Base-by-base conservation (phyloP, 2,888 invertebrate species). In the Osedax frankpressi region DNA sequence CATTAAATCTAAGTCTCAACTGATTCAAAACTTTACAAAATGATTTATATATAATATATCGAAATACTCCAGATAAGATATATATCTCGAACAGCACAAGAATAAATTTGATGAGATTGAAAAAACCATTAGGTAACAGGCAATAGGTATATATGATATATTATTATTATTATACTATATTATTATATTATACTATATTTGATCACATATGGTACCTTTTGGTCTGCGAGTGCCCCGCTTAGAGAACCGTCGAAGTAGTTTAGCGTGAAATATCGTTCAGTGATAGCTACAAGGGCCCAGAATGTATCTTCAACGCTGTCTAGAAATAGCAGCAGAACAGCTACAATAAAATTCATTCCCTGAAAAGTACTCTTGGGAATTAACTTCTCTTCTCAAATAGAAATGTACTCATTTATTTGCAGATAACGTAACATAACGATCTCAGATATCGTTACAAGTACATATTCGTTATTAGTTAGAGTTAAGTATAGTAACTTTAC, bases 51-150 rank as follows among this genome's bases (percentile, higher is more conserved):
- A n/a, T n/a, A n/a, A n/a, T n/a, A n/a, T n/a, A n/a, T n/a, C n/a
- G n/a, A n/a, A n/a, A n/a, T n/a, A n/a, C n/a, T n/a, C n/a, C n/a
- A n/a, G n/a, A n/a, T n/a, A n/a, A n/a, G n/a, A n/a, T n/a, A n/a
- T n/a, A n/a, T n/a, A n/a, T n/a, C n/a, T n/a, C n/a, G n/a, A n/a
- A 86, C 86, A 1, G 87, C 87, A 1, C 87, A 84, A 1, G 86
- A 84, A 79, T 87, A 87, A 79, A 86, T 86, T 81, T 86, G 87
- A 73, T 87, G 80, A 6, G 87, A 85, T 75, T 87, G 81, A 79
- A 87, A 87, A 87, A 87, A 87, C 81, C 87, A 87, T 74, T 87
- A 81, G 11, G 86, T 87, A 72, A 87, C 83, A 2, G 87, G 86
- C 26, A 86, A 85, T 69, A 87, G 80, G 76, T 87, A 87, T 74